Base-by-base conservation (phyloP, 2,113 vertebrate species). In the Agapornis roseicollis region DNA sequence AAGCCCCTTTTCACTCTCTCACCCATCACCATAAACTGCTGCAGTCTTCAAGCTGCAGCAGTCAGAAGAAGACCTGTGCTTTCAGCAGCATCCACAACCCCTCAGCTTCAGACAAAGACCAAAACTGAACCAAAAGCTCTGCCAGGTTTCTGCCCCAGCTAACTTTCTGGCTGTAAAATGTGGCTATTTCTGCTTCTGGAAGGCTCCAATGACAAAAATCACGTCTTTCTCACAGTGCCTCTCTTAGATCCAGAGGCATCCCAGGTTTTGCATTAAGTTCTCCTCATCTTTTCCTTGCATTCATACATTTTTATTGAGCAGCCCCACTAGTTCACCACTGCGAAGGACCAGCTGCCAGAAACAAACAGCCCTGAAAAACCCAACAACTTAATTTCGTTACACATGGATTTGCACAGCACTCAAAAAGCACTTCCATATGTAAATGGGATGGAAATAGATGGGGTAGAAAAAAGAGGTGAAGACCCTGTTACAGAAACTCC, bases 141-240 rank as follows among this genome's bases (percentile, higher is more conserved):
- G 65, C 66, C 88, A 91, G 1, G 9, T 71, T 87, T 72, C 74
- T 88, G 70, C 81, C 52, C 81, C 70, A 94, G 35, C 70, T 68
- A 91, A 24, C 15, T 89, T 86, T 87, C 60, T 81, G 77, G 64
- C 39, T 71, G 70, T 69, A 49, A 94, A 41, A 28, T 47, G 17
- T n/a, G 27, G 6, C 44, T 92, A 80, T 52, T 44, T 92, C 15
- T 74, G 44, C 33, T 87, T 81, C 61, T 92, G 77, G 84, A 92
- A n/a, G 17, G 35, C n/a, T 79, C 17, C 17, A 44, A 14, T 16
- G 47, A 76, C 47, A 81, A 65, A 92, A 94, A 47, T 28, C 0
- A 1, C 29, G 19, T 66, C 65, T 74, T 89, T 89, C 80, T 63
- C 55, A 47, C 19, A 53, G 35, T 24, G 24, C 8, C 55, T 68